A percentile compares a stretch with the other conserved stretches of the same genome.
phyloP scores from a whole-genome alignment of 2,888 invertebrate genomes.

The Lottia gigantea region DNA sequence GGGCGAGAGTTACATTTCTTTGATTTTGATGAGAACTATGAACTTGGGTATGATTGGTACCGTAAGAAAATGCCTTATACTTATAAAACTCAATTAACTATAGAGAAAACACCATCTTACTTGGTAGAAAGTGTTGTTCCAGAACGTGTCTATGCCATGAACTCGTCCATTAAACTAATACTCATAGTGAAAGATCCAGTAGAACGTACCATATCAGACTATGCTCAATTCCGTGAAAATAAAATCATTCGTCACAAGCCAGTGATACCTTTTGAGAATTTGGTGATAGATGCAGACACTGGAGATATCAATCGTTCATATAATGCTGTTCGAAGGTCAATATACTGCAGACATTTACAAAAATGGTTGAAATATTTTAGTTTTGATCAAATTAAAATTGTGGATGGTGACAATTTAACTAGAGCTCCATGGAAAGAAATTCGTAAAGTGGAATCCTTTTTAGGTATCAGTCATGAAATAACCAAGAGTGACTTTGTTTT shows the following conservation, averaged over 20 bases:
- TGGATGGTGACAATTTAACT: slow-evolving; percentile 74
- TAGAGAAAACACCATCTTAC: slow-evolving; percentile 97
- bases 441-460: slow-evolving; percentile 50
- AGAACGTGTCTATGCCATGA: slow-evolving; percentile 92
- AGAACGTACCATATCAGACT: slow-evolving; percentile 94
- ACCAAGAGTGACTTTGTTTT: slow-evolving; percentile 87
- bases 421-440: slow-evolving; percentile 51
- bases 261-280: slow-evolving; percentile 61
- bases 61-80: slow-evolving; percentile 87
- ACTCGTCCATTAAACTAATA: slow-evolving; percentile 85
- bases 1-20: slow-evolving; percentile 98
- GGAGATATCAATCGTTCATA: slow-evolving; percentile 66
- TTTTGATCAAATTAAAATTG: slow-evolving; percentile 88
- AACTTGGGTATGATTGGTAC: slow-evolving; percentile 93
- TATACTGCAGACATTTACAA: slow-evolving; percentile 78
- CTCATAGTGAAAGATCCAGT: slow-evolving; percentile 96
- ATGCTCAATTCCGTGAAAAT: slow-evolving; percentile 76
- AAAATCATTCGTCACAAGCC: slow-evolving; percentile 38
- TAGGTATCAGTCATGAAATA: slow-evolving; percentile 49
- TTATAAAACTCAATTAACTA: slow-evolving; percentile 89
- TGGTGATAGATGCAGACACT: slow-evolving; percentile 57
- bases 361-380: slow-evolving; percentile 93
- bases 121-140: slow-evolving; percentile 95
- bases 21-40: slow-evolving; percentile 84
- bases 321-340: slow-evolving; percentile 64